Conservation (phyloP, 2,113 vertebrate genomes). For the Talpa occidentalis region DNA sequence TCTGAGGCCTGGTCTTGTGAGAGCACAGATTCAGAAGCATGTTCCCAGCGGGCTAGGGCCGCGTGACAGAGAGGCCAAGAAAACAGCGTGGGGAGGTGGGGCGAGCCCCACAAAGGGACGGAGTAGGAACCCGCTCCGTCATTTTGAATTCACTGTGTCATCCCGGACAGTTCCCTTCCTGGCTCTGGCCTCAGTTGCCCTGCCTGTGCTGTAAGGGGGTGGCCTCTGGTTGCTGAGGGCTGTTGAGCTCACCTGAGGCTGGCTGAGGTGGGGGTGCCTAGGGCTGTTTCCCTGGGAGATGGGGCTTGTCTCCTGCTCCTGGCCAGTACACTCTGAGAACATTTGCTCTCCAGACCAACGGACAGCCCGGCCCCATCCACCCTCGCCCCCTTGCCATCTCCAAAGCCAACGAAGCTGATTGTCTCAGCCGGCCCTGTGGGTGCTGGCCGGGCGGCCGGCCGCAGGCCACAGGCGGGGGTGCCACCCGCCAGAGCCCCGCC, state of each 20-base stretch:
- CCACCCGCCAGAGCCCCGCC: slow-evolving; percentile 69
- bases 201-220: not conserved
- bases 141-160: not conserved
- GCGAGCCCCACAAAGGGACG: not conserved
- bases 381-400: slow-evolving; percentile 64
- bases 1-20: not conserved
- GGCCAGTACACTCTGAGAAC: slow-evolving; percentile 16
- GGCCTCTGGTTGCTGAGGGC: not conserved
- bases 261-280: not conserved
- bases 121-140: not conserved
- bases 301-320: not conserved
- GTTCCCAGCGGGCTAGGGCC: not conserved
- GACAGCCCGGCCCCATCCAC: slow-evolving; percentile 48
- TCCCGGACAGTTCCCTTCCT: not conserved
- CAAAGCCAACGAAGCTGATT: slow-evolving; percentile 79
- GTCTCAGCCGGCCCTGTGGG: slow-evolving; percentile 76
- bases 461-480: slow-evolving; percentile 79
- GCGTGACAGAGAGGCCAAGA: slow-evolving; percentile 61
- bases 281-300: not conserved
- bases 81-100: not conserved
- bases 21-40: not conserved
- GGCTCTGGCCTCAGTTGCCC: slow-evolving; percentile 59
- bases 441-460: slow-evolving; percentile 71
- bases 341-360: slow-evolving; percentile 63
- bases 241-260: not conserved